phyloP scores from a whole-genome alignment of 2,888 invertebrate genomes.

The Tipula unca region DNA sequence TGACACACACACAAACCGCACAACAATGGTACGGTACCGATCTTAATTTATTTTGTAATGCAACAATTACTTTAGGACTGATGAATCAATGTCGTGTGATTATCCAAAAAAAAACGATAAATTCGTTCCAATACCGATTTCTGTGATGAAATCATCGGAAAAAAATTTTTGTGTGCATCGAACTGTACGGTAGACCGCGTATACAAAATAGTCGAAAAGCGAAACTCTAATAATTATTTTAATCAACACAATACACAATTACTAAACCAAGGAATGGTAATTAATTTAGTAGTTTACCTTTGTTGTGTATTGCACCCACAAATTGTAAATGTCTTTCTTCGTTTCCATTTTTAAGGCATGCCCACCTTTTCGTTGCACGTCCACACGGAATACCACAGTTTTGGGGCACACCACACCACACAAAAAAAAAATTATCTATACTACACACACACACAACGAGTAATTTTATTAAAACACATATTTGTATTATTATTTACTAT shows the following conservation, averaged over 20 bases:
- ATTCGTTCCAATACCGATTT: neutral
- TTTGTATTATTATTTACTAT: neutral
- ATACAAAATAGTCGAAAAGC: neutral
- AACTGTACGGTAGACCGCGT: neutral
- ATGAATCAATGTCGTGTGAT: neutral
- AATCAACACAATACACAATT: too few relatives aligned
- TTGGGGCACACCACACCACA: neutral
- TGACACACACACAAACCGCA: neutral
- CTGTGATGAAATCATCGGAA: neutral
- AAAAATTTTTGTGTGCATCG: neutral
- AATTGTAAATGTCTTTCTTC: constrained; percentile 46
- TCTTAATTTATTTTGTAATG: neutral
- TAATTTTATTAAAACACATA: neutral
- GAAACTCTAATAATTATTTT: neutral
- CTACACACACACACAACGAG: neutral
- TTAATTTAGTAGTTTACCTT: constrained; percentile 38
- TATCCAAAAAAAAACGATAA: neutral
- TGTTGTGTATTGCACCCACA: constrained; percentile 48
- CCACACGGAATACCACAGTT: neutral
- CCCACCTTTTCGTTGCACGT: neutral
- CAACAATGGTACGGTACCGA: neutral
- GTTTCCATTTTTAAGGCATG: constrained; percentile 32
- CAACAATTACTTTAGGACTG: neutral
- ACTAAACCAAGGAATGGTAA: too few relatives aligned
- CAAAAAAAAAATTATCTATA: neutral